Base-by-base conservation (phyloP, 1,140 invertebrate species). In the Dufourea novaeangliae region DNA sequence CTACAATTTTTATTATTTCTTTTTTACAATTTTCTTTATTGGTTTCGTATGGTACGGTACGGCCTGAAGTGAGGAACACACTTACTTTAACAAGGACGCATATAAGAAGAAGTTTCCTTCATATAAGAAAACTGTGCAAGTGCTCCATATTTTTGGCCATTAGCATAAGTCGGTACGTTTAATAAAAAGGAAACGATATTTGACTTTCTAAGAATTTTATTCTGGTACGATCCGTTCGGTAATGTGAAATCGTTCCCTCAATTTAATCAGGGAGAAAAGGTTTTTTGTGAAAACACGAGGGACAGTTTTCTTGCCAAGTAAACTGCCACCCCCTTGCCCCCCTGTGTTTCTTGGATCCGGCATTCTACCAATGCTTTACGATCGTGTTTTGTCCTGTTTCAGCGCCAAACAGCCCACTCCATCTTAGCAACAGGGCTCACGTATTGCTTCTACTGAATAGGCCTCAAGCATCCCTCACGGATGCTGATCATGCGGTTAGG, bases 331-430 rank as follows among this genome's bases (percentile, higher is more conserved):
- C 11, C 25, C n/a, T 10, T 7, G 12, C 46, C 41, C 41, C 6
- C 46, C 46, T n/a, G 7, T 44, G 34, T 37, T 56, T n/a, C 4
- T 37, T 17, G 32, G 17, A 56, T 61, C 17, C 52, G 32, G 34
- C 20, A 70, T 78, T 74, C 44, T n/a, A 56, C 20, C 32, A 20
- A 52, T 57, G 37, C 37, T 82, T 78, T 79, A 61, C 63, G 46
- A 66, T 25, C 39, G 62, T 83, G 76, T 61, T 72, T 82, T 72
- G 82, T 87, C 66, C 86, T 82, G 74, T 94, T 95, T 27, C 93
- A 96, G 96, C 93, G 78, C 94, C 95, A 10, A 93, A 93, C 66
- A 95, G 96, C 89, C 95, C 96, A 85, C 91, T 96, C 72, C 92
- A 95, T 72, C 93, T 95, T 52, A 95, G 95, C 78, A 95, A 96